Evolutionary conservation across 2,888 invertebrate genomes (phyloP), one percentile per base, ranked within the genome.

Genomic region (Mantis religiosa): DNA sequence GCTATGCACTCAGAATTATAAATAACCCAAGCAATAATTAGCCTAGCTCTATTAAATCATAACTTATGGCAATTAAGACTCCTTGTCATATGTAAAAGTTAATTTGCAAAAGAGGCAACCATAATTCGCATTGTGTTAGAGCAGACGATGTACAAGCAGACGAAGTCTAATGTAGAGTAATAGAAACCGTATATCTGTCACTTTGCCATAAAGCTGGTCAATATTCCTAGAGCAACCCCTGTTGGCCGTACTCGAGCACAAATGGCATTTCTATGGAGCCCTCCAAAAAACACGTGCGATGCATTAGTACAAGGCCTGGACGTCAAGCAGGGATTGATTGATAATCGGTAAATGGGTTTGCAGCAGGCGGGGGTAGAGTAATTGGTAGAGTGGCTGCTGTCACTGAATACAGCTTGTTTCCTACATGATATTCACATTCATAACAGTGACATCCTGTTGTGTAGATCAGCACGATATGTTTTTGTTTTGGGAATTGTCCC

Each of bases 321-420:
- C 25, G 54, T 71, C 54, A 71, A 71, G 20, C 25, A 71, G 86
- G 25, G 81, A 86, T 81, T 86, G 86, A 86, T 86, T 86, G 86
- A 86, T 86, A 71, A 86, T 86, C 81, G 86, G 71, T 27, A 71
- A 81, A 71, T 86, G 86, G 86, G 86, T 54, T 71, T 85, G 85
- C 28, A 85, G 47, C 41, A 85, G 54, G 28, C 28, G 85, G 9
- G 54, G 27, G 86, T 12, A 28, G 25, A 86, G 54, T 85, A 85
- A 85, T 54, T 85, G 85, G 27, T 71, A 3, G 85, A 85, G 28
- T 86, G 86, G 86, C 15, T 71, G n/a, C 27, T 28, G 85, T 85
- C 54, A 54, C 85, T 41, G 41, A 20, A 71, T 71, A 71, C 54
- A 71, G 54, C 54, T 71, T 71, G 54, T 71, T 71, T 15, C 54